Evolutionary conservation across 1,140 invertebrate genomes (phyloP).

Genomic region (Microplitis mediator): DNA sequence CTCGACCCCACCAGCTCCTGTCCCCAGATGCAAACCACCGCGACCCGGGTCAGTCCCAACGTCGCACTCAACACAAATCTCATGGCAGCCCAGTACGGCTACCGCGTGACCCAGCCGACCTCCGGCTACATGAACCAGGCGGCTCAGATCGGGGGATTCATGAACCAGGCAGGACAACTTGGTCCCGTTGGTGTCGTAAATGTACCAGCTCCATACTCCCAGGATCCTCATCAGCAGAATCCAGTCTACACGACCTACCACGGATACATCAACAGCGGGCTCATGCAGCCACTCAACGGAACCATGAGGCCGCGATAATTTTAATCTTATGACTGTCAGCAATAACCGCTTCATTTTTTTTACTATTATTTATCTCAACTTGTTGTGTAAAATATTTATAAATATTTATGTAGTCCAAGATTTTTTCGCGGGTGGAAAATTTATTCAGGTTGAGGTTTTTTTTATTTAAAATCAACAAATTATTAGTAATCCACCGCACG

Average conservation of each 20-base stretch:
- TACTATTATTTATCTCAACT: neutral
- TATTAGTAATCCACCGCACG: too few relatives aligned
- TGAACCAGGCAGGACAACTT: constrained; percentile 76
- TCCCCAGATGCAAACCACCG: constrained; percentile 68
- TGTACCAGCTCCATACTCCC: constrained; percentile 66
- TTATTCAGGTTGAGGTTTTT: too few relatives aligned
- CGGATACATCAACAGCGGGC: constrained; percentile 74
- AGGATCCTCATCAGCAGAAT: constrained; percentile 75
- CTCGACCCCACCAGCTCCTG: constrained; percentile 54
- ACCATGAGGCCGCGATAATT: constrained; percentile 68
- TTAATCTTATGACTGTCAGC: neutral
- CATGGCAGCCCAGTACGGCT: constrained; percentile 71
- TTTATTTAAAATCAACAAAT: too few relatives aligned
- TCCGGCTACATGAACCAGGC: constrained; percentile 78
- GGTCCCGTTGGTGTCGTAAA: constrained; percentile 71
- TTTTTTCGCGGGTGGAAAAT: too few relatives aligned
- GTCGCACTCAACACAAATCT: constrained; percentile 78
- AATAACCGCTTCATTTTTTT: neutral
- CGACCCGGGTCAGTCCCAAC: constrained; percentile 70
- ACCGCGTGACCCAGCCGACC: constrained; percentile 67
- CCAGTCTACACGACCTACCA: constrained; percentile 74
- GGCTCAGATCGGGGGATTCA: constrained; percentile 72
- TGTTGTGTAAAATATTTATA: too few relatives aligned
- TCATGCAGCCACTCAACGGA: constrained; percentile 73
- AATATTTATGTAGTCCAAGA: too few relatives aligned